phyloP scores from a whole-genome alignment of 1,140 invertebrate species.

The Coenobita brevimanus region DNA sequence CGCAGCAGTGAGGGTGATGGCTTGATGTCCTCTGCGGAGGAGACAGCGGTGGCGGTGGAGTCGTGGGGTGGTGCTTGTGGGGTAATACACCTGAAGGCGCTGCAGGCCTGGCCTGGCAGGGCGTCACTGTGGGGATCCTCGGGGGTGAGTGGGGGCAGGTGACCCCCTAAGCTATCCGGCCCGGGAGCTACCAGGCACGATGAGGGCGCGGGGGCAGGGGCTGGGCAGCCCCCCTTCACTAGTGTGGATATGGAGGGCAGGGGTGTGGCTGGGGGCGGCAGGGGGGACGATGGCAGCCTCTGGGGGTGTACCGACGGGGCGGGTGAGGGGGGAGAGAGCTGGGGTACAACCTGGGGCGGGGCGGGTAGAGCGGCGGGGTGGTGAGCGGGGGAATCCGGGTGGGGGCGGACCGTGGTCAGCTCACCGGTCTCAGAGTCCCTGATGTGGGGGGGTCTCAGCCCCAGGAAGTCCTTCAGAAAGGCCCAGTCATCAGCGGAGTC shows the following conservation, averaged over 20 bases:
- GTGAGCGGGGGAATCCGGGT: not conserved
- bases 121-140: not conserved
- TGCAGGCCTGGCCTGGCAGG: conserved; percentile 30
- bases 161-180: conserved; percentile 8
- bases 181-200: conserved; percentile 15
- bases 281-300: conserved; percentile 18
- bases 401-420: conserved; percentile 37
- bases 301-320: conserved; percentile 12
- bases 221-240: conserved; percentile 28
- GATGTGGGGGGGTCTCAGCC: conserved; percentile 43
- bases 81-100: conserved; percentile 36
- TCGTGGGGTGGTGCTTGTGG: conserved; percentile 50
- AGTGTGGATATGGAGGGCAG: conserved; percentile 57
- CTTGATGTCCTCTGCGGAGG: conserved; percentile 15
- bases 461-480: conserved; percentile 56
- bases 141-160: not conserved
- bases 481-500: conserved; percentile 55
- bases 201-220: conserved; percentile 27
- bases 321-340: conserved; percentile 20
- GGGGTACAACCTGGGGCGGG: conserved; percentile 25
- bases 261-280: conserved; percentile 27
- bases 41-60: conserved; percentile 26
- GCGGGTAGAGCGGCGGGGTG: not conserved
- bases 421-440: conserved; percentile 56
- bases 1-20: conserved; percentile 55